phyloP scores from a whole-genome alignment of 2,888 invertebrate genomes.

The Oxycera nigricornis region DNA sequence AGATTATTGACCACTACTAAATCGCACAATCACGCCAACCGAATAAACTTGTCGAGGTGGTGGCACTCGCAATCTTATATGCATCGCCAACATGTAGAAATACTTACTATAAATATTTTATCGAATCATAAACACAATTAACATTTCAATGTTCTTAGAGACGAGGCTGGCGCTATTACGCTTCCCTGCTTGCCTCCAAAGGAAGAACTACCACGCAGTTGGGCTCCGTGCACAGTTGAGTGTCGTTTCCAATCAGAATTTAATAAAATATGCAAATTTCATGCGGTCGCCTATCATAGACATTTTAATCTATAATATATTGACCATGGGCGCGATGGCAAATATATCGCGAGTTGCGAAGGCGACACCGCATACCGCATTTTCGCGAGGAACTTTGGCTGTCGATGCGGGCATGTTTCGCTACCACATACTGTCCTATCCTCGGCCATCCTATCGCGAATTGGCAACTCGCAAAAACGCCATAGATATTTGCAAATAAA shows the following conservation, averaged over 20 bases:
- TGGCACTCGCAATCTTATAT: neutral
- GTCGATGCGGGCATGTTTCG: too few relatives aligned
- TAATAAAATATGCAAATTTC: slow-evolving; percentile 36
- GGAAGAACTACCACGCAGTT: neutral
- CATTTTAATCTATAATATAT: slow-evolving; percentile 36
- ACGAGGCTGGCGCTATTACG: too few relatives aligned
- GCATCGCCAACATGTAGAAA: neutral
- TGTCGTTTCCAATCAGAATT: slow-evolving; percentile 25
- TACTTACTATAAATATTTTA: neutral
- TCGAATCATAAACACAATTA: slow-evolving; percentile 34
- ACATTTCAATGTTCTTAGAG: neutral
- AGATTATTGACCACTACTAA: neutral
- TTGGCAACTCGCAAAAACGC: neutral
- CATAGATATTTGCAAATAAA: too few relatives aligned
- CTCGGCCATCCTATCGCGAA: neutral
- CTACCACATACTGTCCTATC: too few relatives aligned
- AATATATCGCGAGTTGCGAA: neutral
- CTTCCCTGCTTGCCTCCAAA: neutral
- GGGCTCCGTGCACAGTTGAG: neutral
- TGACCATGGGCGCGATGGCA: slow-evolving; percentile 5
- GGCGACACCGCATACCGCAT: too few relatives aligned
- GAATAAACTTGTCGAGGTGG: slow-evolving; percentile 25
- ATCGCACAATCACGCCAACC: slow-evolving; percentile 21
- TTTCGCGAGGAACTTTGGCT: too few relatives aligned
- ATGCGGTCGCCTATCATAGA: slow-evolving; percentile 16